phyloP scores from a whole-genome alignment of 2,797 vertebrate species.

The Amblyraja radiata region DNA sequence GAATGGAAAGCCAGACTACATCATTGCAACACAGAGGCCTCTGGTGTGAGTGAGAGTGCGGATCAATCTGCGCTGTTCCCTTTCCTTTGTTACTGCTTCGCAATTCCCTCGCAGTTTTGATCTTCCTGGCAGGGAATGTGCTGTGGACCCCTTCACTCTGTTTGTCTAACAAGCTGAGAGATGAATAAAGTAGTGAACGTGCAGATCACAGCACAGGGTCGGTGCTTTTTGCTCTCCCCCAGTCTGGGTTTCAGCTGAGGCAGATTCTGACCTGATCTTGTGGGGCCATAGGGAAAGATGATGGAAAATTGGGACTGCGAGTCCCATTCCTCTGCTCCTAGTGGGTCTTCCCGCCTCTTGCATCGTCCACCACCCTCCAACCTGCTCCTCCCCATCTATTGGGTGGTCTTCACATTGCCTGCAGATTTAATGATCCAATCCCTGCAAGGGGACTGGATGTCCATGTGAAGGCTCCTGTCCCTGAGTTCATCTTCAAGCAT shows the following conservation, averaged over 20 bases:
- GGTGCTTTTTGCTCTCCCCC: too few species aligned
- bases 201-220: neutral
- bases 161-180: neutral
- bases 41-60: conserved; percentile 58
- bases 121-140: neutral
- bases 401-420: neutral
- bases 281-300: neutral
- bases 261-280: neutral
- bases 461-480: neutral
- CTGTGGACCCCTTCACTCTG: neutral
- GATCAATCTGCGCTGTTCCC: neutral
- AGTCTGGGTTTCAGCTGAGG: neutral
- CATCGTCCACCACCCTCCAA: neutral
- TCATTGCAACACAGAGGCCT: conserved; percentile 66
- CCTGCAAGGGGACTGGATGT: neutral
- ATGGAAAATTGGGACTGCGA: neutral
- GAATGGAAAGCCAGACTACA: conserved; percentile 66
- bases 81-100: neutral
- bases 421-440: neutral
- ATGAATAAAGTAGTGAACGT: too few species aligned
- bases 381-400: neutral
- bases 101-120: neutral
- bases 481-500: neutral
- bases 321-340: neutral
- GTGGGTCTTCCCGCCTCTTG: neutral